Evolutionary conservation across 1,140 invertebrate species (phyloP).

Genomic region (Lordiphosa clarofinis): DNA sequence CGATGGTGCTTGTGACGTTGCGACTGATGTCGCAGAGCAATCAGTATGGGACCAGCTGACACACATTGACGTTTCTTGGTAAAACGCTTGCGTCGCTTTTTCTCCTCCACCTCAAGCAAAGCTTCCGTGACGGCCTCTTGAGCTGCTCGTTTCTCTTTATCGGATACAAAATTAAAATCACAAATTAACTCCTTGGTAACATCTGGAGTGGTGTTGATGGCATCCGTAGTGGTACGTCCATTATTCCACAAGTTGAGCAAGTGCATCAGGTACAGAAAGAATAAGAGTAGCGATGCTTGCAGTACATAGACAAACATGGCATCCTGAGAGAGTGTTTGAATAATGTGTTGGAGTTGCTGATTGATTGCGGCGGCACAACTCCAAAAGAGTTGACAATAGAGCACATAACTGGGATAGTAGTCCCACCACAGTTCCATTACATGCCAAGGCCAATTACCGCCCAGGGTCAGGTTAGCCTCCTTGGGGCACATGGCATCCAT

Average conservation of each 20-base stretch:
- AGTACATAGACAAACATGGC: conserved; percentile 50
- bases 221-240: not conserved
- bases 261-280: conserved; percentile 66
- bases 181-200: conserved; percentile 55
- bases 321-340: conserved; percentile 36
- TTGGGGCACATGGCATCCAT: conserved; percentile 38
- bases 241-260: conserved; percentile 31
- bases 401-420: conserved; percentile 21
- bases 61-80: conserved; percentile 74
- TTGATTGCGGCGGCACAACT: conserved; percentile 4
- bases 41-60: conserved; percentile 73
- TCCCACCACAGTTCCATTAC: conserved; percentile 27
- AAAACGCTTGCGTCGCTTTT: conserved; percentile 66
- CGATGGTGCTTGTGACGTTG: conserved; percentile 33
- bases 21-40: conserved; percentile 57
- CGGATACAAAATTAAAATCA: conserved; percentile 69
- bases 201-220: conserved; percentile 6
- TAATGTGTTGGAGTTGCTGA: conserved; percentile 6
- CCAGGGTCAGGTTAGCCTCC: conserved; percentile 47
- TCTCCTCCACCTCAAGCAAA: conserved; percentile 72
- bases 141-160: conserved; percentile 58
- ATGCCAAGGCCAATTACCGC: conserved; percentile 10
- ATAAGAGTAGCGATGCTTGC: conserved; percentile 41
- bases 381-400: conserved; percentile 19
- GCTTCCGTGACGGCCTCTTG: conserved; percentile 61